Base-by-base conservation (phyloP, 2,888 invertebrate genomes). In the Brachynemurus nebulosus region DNA sequence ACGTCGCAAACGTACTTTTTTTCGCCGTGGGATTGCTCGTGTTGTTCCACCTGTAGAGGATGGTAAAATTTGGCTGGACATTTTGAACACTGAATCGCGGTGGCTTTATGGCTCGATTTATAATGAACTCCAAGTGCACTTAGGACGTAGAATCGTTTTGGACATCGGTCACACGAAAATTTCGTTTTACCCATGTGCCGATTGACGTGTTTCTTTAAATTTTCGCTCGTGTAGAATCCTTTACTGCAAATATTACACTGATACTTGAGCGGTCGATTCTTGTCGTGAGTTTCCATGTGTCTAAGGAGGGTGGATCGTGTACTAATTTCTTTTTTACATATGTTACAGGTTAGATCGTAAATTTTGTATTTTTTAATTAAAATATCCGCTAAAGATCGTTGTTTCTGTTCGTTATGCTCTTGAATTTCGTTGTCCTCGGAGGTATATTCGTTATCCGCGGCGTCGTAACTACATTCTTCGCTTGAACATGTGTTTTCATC, bases 1-100 rank as follows among this genome's bases (percentile, higher is more conserved):
- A 19, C 17, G 27, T 40, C 40, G 12, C 40, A 40, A 25, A 19
- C 14, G 18, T 25, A 40, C 14, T 25, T 40, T 16, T 40, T 40
- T n/a, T 40, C 40, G n/a, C 27, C 25, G 9, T 40, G 40, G 9
- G 12, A 17, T 17, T 23, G 16, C 12, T 19, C 20, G 5, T 40
- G 40, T 11, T 16, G 16, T 16, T 40, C 16, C 5, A 40, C 16
- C 27, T 23, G 16, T 2, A 27, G 17, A 4, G 18, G 25, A 27
- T 25, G 19, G 12, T 19, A 40, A 27, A 40, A 40, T 25, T 25
- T 14, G 23, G 18, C 14, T 16, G 16, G 18, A 17, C 40, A 40
- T 19, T 19, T 17, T 3, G 12, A 8, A 14, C 40, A 40, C 6
- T 30, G 30, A 12, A 30, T 30, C 6, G 30, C n/a, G n/a, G n/a